phyloP scores from a whole-genome alignment of 2,113 vertebrate genomes.

The Naja naja region DNA sequence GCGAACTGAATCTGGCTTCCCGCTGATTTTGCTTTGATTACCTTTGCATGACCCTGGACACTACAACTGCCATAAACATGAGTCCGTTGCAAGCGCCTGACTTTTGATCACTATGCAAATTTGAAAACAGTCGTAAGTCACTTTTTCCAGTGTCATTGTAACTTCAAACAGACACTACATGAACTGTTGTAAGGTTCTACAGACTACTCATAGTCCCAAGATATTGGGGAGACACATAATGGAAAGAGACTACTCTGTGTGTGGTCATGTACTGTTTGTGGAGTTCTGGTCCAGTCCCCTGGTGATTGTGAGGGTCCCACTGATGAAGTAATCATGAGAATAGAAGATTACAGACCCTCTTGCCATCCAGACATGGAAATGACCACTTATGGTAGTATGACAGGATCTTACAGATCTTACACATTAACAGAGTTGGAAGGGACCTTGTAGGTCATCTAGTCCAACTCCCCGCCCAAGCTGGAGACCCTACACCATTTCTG shows the following conservation, averaged over 20 bases:
- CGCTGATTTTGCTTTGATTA: background rate
- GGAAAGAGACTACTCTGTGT: background rate
- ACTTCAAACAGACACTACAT: background rate
- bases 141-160: background rate
- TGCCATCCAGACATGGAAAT: background rate
- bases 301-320: background rate
- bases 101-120: background rate
- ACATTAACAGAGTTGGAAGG: no score
- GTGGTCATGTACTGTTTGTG: background rate
- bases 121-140: background rate
- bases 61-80: background rate
- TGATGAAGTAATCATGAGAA: background rate
- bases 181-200: background rate
- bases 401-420: no score
- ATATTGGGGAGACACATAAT: background rate
- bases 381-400: background rate
- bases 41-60: background rate
- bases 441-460: no score
- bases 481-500: no score
- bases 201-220: background rate
- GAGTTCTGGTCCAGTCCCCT: background rate
- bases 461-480: no score
- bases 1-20: background rate
- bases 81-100: background rate
- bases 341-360: background rate